Conservation (phyloP, 2,888 invertebrate species). For the Fissipunctia ypsillon region DNA sequence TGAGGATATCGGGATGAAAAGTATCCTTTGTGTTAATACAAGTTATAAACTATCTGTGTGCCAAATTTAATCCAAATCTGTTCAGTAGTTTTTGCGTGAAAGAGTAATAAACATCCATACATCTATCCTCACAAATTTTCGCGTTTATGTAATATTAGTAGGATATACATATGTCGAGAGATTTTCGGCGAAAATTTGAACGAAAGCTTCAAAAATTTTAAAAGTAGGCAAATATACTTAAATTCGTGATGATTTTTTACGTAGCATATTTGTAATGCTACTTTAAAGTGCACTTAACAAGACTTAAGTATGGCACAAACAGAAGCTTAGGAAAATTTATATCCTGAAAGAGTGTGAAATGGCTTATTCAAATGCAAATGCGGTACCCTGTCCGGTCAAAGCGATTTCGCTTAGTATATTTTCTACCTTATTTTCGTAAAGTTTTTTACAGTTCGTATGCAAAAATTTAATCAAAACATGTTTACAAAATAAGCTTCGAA, state of each 20-base stretch:
- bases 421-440: constrained; percentile 49
- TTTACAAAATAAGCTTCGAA: constrained; percentile 2
- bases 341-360: constrained; percentile 65
- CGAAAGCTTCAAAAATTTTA: constrained; percentile 24
- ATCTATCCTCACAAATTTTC: too few relatives aligned
- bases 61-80: too few relatives aligned
- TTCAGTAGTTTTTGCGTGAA: too few relatives aligned
- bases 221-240: constrained; percentile 6
- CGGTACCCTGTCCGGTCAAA: constrained; percentile 61
- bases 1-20: too few relatives aligned
- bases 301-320: constrained; percentile 58
- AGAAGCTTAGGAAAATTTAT: constrained; percentile 62
- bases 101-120: too few relatives aligned
- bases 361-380: constrained; percentile 70
- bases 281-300: constrained; percentile 58
- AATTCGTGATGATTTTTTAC: constrained; percentile 32
- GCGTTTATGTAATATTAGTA: too few relatives aligned
- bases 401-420: constrained; percentile 64
- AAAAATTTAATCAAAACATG: constrained; percentile 43
- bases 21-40: too few relatives aligned
- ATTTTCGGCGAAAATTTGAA: constrained; percentile 1
- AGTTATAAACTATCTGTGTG: too few relatives aligned
- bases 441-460: constrained; percentile 33
- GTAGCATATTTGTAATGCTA: constrained; percentile 57
- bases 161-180: constrained; percentile 16